phyloP scores from a whole-genome alignment of 2,888 invertebrate genomes.

The Eupithecia subumbrata region DNA sequence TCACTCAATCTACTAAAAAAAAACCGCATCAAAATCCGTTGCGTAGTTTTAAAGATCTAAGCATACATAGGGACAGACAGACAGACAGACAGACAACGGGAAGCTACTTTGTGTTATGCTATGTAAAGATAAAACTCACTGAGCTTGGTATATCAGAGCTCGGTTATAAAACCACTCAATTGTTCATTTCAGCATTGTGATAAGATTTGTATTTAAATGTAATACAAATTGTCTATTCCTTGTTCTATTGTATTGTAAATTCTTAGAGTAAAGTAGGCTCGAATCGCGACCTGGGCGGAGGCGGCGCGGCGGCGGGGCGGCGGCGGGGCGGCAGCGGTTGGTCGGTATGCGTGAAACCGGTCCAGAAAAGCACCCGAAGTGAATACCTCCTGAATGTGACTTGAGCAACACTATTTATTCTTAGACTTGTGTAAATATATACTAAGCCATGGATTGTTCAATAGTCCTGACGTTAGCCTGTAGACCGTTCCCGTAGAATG shows the following conservation, averaged over 20 bases:
- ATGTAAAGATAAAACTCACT: too few relatives aligned
- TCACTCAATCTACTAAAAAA: too few relatives aligned
- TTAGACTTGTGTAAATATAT: constrained; percentile 33
- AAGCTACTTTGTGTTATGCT: too few relatives aligned
- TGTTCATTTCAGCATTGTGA: constrained; percentile 7
- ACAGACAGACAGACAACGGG: too few relatives aligned
- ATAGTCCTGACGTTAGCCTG: constrained; percentile 12
- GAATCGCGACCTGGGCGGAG: neutral
- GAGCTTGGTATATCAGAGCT: too few relatives aligned
- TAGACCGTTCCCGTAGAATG: constrained; percentile 20
- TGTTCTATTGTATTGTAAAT: neutral
- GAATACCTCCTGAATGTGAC: constrained; percentile 38
- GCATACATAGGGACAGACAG: too few relatives aligned
- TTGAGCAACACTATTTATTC: neutral
- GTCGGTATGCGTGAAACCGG: constrained; percentile 60
- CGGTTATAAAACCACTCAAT: constrained; percentile 21
- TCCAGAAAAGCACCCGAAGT: constrained; percentile 43
- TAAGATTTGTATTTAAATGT: constrained; percentile 2
- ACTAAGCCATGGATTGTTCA: constrained; percentile 12
- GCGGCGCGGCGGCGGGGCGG: neutral
- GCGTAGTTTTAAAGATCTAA: too few relatives aligned
- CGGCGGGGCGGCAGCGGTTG: constrained; percentile 28
- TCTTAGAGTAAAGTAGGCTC: neutral
- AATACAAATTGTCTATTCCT: neutral
- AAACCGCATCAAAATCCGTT: too few relatives aligned